Conservation (phyloP, 2,888 invertebrate species). For the Agonopterix heracliana region DNA sequence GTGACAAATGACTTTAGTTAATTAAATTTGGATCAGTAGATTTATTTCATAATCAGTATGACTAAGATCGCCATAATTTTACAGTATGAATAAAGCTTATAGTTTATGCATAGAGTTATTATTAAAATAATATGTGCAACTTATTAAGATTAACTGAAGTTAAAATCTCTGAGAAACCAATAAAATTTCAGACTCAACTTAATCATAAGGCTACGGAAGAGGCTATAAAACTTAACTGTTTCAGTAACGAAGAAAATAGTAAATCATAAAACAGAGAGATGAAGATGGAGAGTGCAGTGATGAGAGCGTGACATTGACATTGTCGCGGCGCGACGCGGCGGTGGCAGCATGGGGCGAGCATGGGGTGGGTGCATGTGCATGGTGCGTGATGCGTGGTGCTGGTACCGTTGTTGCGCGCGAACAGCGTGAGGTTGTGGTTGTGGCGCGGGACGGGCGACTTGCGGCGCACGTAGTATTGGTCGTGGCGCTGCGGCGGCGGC, state of each 20-base stretch:
- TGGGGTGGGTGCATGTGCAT: constrained; percentile 13
- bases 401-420: constrained; percentile 66
- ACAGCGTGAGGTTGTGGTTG: constrained; percentile 62
- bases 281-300: constrained; percentile 21
- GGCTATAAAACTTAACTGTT: no score
- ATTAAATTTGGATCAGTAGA: no score
- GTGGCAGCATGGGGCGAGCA: constrained; percentile 3
- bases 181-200: no score
- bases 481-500: constrained; percentile 66
- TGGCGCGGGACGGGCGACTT: constrained; percentile 67
- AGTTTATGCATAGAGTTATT: no score
- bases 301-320: constrained; percentile 54
- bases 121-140: no score
- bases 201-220: no score
- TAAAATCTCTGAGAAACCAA: no score
- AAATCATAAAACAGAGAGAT: constrained; percentile 11
- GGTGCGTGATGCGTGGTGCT: constrained; percentile 13
- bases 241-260: background rate
- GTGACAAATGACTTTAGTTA: no score
- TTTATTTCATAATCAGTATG: no score
- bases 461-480: constrained; percentile 72
- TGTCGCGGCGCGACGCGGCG: constrained; percentile 27
- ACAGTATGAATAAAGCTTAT: no score
- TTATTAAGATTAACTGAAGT: no score
- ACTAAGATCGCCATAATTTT: no score